Evolutionary conservation across 2,797 vertebrate genomes (phyloP), one percentile per base, ranked within the genome.

Genomic region (Echeneis naucrates): DNA sequence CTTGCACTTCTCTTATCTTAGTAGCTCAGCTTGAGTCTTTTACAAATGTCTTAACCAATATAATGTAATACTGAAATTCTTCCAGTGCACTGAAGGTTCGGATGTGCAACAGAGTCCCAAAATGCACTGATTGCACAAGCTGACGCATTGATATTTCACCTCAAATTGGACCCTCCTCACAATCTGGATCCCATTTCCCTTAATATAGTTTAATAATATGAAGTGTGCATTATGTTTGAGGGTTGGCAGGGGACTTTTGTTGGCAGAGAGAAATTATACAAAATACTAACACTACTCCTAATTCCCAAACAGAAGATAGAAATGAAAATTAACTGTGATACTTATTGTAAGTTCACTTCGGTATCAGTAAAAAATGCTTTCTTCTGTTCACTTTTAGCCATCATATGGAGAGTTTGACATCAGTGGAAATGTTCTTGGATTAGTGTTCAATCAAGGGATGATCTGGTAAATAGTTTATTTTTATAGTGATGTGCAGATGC

Each of bases 401-500:
- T 99, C 98, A 6, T 99, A 99, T 4, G 96, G 94, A 2, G 98
- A 99, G 88, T 99, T 99, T 88, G 98, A 99, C 89, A 99, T 99
- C 56, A 99, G 98, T 0, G 98, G 98, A 54, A 99, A 99, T 0
- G 98, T 99, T 48, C 92, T 99, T 33, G 97, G 98, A 57, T 87
- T 99, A 85, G 93, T 99, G 91, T 99, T 99, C 95, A 99, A 99
- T 84, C 98, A 99, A 92, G 98, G 98, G 72, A 99, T 99, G 98
- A 99, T 99, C 89, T 99, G 98, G 98, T 99, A 95, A 82, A 63
- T 78, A 37, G 47, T 73, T 10, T 17, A 12, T 53, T 56, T 42
- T 7, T 33, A 33, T 23, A 53, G 5, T 8, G 44, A 23, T 13
- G 21, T 17, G 24, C 21, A 52, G 27, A 26, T 4, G 1, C 37